Percentiles rank a stretch among this genome's conserved stretches.
Evolutionary conservation across 2,888 invertebrate species (phyloP).

Genomic region (Acheta domesticus): DNA sequence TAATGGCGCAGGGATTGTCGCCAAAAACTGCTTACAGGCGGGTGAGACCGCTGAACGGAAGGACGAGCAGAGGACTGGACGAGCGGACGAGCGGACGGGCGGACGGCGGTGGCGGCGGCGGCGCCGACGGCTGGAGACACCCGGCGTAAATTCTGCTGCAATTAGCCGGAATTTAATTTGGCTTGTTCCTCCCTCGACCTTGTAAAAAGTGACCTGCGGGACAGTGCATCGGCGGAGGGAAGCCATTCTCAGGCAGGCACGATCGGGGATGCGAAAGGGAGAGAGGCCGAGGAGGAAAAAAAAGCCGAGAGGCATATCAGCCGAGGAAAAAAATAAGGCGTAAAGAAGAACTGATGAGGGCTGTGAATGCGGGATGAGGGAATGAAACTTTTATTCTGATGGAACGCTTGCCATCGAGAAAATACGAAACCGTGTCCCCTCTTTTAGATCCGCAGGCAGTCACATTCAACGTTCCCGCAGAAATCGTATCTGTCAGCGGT

Average conservation of each 20-base stretch:
- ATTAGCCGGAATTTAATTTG: conserved; percentile 18
- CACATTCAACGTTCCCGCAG: too few relatives aligned
- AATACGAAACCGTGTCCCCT: neutral
- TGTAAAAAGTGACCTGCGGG: neutral
- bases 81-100: neutral
- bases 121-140: neutral
- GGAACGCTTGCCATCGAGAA: neutral
- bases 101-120: neutral
- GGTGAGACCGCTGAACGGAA: neutral
- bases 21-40: neutral
- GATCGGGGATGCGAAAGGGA: neutral
- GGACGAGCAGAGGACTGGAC: neutral
- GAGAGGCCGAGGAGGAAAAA: neutral
- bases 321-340: conserved; percentile 1
- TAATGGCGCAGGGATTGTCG: neutral
- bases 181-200: conserved; percentile 1
- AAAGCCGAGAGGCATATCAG: neutral
- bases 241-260: neutral
- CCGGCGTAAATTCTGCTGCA: conserved; percentile 10
- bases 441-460: neutral
- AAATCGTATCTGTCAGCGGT: neutral
- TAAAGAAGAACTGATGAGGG: neutral
- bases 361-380: neutral
- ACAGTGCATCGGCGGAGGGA: neutral
- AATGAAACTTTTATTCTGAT: conserved; percentile 8